Base-by-base conservation (phyloP, 2,113 vertebrate species). In the Chionodraco myersi region DNA sequence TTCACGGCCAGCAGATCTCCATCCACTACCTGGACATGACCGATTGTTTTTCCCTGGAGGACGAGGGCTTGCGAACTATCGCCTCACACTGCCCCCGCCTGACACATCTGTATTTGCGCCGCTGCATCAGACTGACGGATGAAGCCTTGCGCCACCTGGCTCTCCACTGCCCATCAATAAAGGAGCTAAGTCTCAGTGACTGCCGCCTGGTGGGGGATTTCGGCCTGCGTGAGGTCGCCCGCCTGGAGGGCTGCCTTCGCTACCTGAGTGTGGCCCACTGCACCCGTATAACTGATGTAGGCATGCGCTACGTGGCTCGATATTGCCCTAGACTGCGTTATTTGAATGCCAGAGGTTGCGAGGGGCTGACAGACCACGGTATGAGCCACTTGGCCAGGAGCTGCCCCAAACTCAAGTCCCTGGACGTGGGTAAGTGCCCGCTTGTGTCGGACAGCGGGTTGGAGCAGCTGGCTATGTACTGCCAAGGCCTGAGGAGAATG, bases 251-350 rank as follows among this genome's bases (percentile, higher is more conserved):
- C 0, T 96, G 97, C 58, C 95, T 99, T 66, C 96, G 97, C 9
- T 99, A 99, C 93, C 96, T 99, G 57, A 99, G 98, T 80, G 96
- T 99, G 30, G 98, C 98, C 6, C 98, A 99, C 95, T 99, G 98
- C 58, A 92, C 96, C 67, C 97, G 98, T 8, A 96, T 99, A 91
- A 99, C 98, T 0, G 98, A 99, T 0, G 98, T 99, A 79, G 98
- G 98, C 61, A 89, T 99, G 83, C 98, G 97, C 67, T 99, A 99
- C 71, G 94, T 99, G 18, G 97, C 97, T 60, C 98, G 98, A 66
- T 99, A 99, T 95, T 99, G 97, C 95, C 92, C 97, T 74, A 96
- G 97, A 85, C 94, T 99, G 91, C 98, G 98, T 91, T 99, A 99
- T 95, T 95, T 99, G 91, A 99, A 99, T 0, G 98, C 97, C 3